Percentiles rank a stretch among this genome's conserved stretches.
Conservation (phyloP, 2,888 invertebrate genomes). For the Himalopsyche tibetana region DNA sequence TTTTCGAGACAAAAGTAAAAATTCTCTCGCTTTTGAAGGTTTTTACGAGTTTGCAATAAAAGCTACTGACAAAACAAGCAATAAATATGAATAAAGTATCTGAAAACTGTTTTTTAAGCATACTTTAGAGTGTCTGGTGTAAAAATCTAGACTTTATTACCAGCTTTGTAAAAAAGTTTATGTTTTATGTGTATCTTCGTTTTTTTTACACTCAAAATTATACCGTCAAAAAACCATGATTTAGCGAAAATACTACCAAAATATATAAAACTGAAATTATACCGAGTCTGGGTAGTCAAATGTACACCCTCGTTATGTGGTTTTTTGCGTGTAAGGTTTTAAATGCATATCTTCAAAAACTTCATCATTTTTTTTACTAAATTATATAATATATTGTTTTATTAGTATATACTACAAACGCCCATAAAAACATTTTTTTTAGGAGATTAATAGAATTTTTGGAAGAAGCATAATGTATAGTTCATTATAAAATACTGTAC, state of each 20-base stretch:
- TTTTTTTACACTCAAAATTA: slow-evolving; percentile 9
- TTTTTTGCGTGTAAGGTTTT: too few species aligned
- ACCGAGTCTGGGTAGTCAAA: neutral
- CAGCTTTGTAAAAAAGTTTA: slow-evolving; percentile 31
- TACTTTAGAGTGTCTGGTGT: slow-evolving; percentile 35
- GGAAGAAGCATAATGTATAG: too few species aligned
- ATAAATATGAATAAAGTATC: slow-evolving; percentile 59
- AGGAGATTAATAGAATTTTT: too few species aligned
- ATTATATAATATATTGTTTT: too few species aligned
- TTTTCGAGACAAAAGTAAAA: slow-evolving; percentile 38
- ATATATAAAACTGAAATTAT: slow-evolving; percentile 8
- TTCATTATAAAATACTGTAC: too few species aligned
- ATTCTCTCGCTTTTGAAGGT: slow-evolving; percentile 41
- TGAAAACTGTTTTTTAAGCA: slow-evolving; percentile 43
- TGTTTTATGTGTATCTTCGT: slow-evolving; percentile 18
- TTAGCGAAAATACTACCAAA: neutral
- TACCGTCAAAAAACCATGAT: neutral
- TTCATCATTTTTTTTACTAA: too few species aligned
- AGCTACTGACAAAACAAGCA: slow-evolving; percentile 59
- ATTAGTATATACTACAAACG: too few species aligned
- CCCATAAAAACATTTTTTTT: too few species aligned
- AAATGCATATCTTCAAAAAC: too few species aligned
- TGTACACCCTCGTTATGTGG: too few species aligned
- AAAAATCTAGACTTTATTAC: slow-evolving; percentile 31
- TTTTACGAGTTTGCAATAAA: slow-evolving; percentile 60